A percentile compares a stretch with the other conserved stretches of the same genome.
phyloP scores from a whole-genome alignment of 1,140 invertebrate genomes.

The Carposina sasakii region DNA sequence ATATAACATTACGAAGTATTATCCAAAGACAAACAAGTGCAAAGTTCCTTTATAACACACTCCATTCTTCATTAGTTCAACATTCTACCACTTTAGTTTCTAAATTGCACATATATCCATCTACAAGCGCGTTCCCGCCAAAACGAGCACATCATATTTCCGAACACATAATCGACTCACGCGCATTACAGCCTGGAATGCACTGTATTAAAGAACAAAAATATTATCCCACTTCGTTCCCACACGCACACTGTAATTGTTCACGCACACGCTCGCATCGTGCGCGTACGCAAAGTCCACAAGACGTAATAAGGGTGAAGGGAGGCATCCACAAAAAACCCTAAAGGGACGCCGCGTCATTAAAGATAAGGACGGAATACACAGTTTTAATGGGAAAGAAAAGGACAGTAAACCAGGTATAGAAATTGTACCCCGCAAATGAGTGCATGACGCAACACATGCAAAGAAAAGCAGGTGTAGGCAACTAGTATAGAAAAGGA shows the following conservation, averaged over 20 bases:
- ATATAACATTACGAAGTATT: conserved; percentile 55
- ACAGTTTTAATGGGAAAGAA: conserved; percentile 19
- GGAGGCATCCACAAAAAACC: conserved; percentile 53
- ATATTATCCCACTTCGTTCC: conserved; percentile 29
- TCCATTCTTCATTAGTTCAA: conserved; percentile 41
- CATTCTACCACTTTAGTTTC: conserved; percentile 5
- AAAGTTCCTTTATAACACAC: conserved; percentile 19
- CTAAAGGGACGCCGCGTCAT: conserved; percentile 31
- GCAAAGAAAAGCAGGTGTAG: conserved; percentile 60
- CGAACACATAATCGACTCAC: conserved; percentile 33
- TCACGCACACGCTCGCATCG: conserved; percentile 42
- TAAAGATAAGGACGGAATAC: conserved; percentile 33
- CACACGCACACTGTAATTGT: conserved; percentile 35
- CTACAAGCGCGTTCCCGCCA: conserved; percentile 44
- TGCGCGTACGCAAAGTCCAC: conserved; percentile 43
- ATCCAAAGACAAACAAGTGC: conserved; percentile 33
- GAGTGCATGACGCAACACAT: conserved; percentile 53
- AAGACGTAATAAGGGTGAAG: conserved; percentile 57
- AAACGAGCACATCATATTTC: conserved; percentile 35
- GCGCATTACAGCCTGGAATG: conserved; percentile 36
- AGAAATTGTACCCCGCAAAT: conserved; percentile 49
- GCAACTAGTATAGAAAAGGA: conserved; percentile 40
- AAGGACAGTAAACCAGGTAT: conserved; percentile 36
- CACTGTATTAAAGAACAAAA: conserved; percentile 30
- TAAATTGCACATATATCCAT: conserved; percentile 3